Conservation (phyloP, 1,140 invertebrate genomes). For the Cepaea nemoralis region DNA sequence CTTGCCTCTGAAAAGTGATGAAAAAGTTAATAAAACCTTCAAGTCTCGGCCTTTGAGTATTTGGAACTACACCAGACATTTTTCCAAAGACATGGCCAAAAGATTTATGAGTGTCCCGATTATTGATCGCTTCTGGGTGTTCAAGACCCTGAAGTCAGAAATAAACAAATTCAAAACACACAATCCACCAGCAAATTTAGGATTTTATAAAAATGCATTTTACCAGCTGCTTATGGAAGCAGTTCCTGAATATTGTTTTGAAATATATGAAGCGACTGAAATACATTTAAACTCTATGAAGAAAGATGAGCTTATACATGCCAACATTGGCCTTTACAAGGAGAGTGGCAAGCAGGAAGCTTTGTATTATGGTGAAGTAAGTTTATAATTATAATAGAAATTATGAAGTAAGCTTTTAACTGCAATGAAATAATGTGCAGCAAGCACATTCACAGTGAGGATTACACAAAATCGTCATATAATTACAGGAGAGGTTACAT, state of each 20-base stretch:
- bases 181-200: neutral
- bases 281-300: neutral
- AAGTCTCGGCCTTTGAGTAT: neutral
- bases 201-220: constrained; percentile 9
- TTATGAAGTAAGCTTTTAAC: too few relatives aligned
- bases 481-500: too few relatives aligned
- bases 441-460: too few relatives aligned
- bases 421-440: too few relatives aligned
- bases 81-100: neutral
- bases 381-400: neutral
- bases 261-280: neutral
- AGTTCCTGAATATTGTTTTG: neutral
- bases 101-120: neutral
- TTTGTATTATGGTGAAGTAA: constrained; percentile 23
- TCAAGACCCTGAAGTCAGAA: neutral
- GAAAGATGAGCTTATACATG: neutral
- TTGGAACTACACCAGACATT: neutral
- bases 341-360: neutral
- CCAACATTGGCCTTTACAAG: neutral
- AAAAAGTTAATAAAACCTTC: neutral
- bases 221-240: neutral
- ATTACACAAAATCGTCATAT: too few relatives aligned
- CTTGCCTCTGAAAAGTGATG: neutral
- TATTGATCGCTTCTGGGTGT: neutral
- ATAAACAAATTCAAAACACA: neutral